Evolutionary conservation across 2,797 vertebrate genomes (phyloP).

Genomic region (Acomys russatus): DNA sequence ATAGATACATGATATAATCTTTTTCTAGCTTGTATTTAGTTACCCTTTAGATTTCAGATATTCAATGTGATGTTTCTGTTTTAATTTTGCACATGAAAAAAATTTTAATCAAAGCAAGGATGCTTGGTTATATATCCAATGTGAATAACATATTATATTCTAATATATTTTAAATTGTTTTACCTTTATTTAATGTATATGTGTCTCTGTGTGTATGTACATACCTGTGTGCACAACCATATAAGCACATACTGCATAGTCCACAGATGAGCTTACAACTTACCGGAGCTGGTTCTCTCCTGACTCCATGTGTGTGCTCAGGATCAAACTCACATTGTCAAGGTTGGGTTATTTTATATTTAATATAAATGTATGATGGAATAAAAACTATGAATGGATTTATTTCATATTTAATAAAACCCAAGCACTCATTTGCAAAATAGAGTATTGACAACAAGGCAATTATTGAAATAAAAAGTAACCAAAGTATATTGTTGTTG

Average conservation of each 20-base stretch:
- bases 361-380: not conserved
- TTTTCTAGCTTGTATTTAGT: not conserved
- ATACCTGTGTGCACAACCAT: not conserved
- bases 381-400: not conserved
- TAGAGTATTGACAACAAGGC: not conserved
- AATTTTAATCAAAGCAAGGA: not conserved
- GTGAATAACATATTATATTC: conserved; percentile 38
- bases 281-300: not conserved
- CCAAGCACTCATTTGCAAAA: not conserved
- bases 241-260: not conserved
- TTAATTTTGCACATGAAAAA: not conserved
- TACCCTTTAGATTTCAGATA: not conserved
- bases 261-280: not conserved
- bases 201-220: not conserved
- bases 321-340: not conserved
- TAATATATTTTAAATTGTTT: not conserved
- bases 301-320: fast-evolving
- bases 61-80: not conserved
- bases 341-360: not conserved
- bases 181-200: not conserved
- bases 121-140: not conserved
- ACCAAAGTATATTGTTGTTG: not conserved
- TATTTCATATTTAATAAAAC: not conserved
- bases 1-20: not conserved
- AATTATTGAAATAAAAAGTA: not conserved